phyloP scores from a whole-genome alignment of 2,888 invertebrate species.

The Orthonychiurus folsomi region DNA sequence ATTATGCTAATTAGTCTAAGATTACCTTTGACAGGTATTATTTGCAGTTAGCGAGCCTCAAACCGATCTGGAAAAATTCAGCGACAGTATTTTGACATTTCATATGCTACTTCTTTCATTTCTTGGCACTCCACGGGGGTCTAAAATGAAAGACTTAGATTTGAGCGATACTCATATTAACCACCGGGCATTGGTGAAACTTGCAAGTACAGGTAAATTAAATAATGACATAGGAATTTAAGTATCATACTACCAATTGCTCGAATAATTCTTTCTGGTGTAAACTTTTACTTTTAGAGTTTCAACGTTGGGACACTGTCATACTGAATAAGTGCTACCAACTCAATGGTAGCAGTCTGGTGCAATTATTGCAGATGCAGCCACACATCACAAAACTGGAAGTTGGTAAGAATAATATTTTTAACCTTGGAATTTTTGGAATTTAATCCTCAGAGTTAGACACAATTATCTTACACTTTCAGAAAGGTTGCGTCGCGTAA shows the following conservation, averaged over 20 bases:
- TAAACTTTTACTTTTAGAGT: too few relatives aligned
- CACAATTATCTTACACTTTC: too few relatives aligned
- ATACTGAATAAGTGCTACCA: neutral
- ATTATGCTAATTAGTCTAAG: too few relatives aligned
- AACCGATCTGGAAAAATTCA: neutral
- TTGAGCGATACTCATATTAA: neutral
- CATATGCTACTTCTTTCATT: neutral
- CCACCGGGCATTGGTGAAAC: neutral
- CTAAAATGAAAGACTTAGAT: neutral
- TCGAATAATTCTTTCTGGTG: too few relatives aligned
- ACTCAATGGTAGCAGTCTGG: neutral
- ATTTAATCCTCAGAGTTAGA: too few relatives aligned
- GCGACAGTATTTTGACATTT: neutral
- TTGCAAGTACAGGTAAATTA: too few relatives aligned
- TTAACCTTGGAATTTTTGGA: too few relatives aligned
- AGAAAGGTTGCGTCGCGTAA: too few relatives aligned
- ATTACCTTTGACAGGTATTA: neutral
- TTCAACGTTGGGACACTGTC: too few relatives aligned
- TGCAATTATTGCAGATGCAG: neutral
- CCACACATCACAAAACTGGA: neutral
- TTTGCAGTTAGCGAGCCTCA: neutral
- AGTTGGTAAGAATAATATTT: too few relatives aligned
- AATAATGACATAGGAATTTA: too few relatives aligned
- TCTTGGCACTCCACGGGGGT: neutral
- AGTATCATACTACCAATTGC: too few relatives aligned